Evolutionary conservation across 2,113 vertebrate genomes (phyloP).

Genomic region (Cynopterus brachyotis): DNA sequence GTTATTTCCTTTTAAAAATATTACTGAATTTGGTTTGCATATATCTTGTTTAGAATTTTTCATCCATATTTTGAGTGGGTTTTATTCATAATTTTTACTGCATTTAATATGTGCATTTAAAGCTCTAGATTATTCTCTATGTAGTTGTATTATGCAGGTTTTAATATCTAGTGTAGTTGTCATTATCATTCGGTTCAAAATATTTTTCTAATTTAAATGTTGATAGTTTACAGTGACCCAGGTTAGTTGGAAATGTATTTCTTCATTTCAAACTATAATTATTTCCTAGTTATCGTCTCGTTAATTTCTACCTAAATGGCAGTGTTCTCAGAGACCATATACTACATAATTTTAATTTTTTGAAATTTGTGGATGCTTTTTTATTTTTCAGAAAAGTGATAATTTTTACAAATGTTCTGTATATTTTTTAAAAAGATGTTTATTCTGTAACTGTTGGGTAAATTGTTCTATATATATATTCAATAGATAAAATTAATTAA

Average conservation of each 20-base stretch:
- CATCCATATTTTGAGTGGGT: neutral
- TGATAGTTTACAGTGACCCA: neutral
- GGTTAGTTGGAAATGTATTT: neutral
- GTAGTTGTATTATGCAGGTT: neutral
- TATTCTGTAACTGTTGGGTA: neutral
- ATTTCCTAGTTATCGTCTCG: neutral
- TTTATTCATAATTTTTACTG: neutral
- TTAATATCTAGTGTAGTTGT: neutral
- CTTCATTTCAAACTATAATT: neutral
- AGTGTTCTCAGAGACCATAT: neutral
- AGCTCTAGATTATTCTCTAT: neutral
- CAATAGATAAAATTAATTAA: neutral
- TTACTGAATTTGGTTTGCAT: neutral
- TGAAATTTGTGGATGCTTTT: neutral
- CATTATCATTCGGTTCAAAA: neutral
- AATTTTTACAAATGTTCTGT: neutral
- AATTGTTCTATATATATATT: neutral
- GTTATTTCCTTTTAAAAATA: slow-evolving; percentile 11
- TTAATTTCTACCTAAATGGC: neutral
- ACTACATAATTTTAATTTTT: neutral
- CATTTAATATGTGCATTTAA: neutral
- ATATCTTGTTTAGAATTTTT: neutral
- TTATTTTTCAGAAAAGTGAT: neutral
- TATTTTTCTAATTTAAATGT: neutral
- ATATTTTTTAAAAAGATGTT: neutral